Base-by-base conservation (phyloP, 2,888 invertebrate species). In the Dasypolia templi region DNA sequence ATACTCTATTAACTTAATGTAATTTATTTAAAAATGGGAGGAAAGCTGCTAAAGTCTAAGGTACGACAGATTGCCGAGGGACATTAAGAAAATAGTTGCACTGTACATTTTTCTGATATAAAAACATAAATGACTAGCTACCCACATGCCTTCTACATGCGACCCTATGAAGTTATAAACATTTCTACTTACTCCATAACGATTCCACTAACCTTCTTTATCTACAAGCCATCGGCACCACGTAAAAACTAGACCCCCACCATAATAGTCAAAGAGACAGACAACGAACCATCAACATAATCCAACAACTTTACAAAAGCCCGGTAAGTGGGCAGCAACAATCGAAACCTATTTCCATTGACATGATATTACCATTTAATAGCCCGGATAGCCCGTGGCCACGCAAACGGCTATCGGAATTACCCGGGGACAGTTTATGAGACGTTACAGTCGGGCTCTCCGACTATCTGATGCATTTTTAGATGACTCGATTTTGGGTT, bases 341-440 rank as follows among this genome's bases (percentile, higher is more conserved):
- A 87, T 86, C 84, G 82, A 81, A 80, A 77, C 77, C 81, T 81
- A 87, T 84, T 81, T 82, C 79, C 82, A 88, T 86, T 68, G 88
- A 77, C 87, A 82, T 86, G 76, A 74, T 78, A 87, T 86, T 84
- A 88, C 87, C 89, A 83, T 88, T 88, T 83, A 85, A 86, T 86
- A 84, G 87, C 81, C 62, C 70, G 82, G 86, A 90, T 89, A 81
- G 87, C 85, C 88, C 67, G 86, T 86, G 89, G 87, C 88, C 87
- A 84, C 81, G 87, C 87, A 87, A 89, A 90, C 88, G 91, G 91
- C 92, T 92, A 93, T 92, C 92, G 91, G 88, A 88, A 90, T 89
- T 88, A 87, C 90, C 91, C 87, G 75, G 80, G 91, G 92, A 89
- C 93, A 94, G 91, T 96, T 96, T 96, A 96, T 96, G 96, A 95